A percentile compares a stretch with the other conserved stretches of the same genome.
phyloP scores from a whole-genome alignment of 2,797 vertebrate species.

The Pseudochirops cupreus region DNA sequence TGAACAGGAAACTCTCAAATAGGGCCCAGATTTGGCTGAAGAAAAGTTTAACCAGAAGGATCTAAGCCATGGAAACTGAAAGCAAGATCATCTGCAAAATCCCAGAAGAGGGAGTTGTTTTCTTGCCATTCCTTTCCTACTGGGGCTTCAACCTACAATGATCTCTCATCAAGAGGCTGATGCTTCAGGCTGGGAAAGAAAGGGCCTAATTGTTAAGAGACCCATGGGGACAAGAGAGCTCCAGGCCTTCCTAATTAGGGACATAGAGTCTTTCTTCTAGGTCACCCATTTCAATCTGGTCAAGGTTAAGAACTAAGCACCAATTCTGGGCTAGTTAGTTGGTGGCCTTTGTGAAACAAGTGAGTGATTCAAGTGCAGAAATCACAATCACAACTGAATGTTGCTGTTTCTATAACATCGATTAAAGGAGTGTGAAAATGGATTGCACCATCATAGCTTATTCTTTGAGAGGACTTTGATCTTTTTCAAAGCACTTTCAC shows the following conservation, averaged over 20 bases:
- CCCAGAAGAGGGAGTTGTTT: background rate
- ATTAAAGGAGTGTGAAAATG: background rate
- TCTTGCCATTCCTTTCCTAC: background rate
- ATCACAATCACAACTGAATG: background rate
- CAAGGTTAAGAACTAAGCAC: background rate
- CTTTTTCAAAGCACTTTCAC: background rate
- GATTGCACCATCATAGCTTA: background rate
- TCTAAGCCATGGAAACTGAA: background rate
- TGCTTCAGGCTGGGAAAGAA: background rate
- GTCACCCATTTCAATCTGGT: background rate
- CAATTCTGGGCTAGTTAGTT: background rate
- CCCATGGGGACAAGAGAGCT: background rate
- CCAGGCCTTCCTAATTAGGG: background rate
- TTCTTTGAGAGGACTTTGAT: background rate
- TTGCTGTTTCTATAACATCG: background rate
- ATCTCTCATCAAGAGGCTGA: background rate
- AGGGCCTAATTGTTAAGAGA: background rate
- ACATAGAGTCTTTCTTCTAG: conserved; percentile 14
- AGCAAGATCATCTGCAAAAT: background rate
- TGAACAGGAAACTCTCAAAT: background rate
- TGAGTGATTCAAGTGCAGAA: conserved; percentile 7
- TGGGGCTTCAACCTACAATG: conserved; percentile 14
- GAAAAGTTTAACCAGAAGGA: background rate
- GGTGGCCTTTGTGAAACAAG: background rate
- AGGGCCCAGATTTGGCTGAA: background rate